These are phyloP conservation scores for Acanthurus tractus DNA, from an alignment of 2,797 vertebrate genomes.

Conservation along the genomic window DNA sequence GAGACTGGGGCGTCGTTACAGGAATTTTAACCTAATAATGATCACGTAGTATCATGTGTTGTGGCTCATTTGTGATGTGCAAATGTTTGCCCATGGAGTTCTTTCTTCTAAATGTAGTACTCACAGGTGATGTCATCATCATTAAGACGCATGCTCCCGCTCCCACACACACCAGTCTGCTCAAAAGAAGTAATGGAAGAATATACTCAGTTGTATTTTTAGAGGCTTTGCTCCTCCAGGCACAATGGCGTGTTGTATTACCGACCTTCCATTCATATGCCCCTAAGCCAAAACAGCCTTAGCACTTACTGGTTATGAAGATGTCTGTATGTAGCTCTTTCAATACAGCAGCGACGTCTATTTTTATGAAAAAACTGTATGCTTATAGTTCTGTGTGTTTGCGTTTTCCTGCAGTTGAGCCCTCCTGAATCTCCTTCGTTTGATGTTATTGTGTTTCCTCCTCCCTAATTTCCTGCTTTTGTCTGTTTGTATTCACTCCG, in stretches of 20 bases:
- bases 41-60: slow-evolving; percentile 16
- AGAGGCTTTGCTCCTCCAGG: slow-evolving; percentile 38
- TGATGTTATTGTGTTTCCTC: slow-evolving; percentile 64
- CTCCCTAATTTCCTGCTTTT: slow-evolving; percentile 63
- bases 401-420: slow-evolving; percentile 42
- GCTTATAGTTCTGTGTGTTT: slow-evolving; percentile 27
- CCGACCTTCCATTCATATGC: slow-evolving; percentile 29
- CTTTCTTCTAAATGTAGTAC: slow-evolving; percentile 41
- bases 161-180: slow-evolving; percentile 32
- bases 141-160: slow-evolving; percentile 48
- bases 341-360: slow-evolving; percentile 10
- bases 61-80: slow-evolving; percentile 13
- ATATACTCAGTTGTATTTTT: slow-evolving; percentile 52
- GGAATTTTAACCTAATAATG: slow-evolving; percentile 3
- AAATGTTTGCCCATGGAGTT: slow-evolving; percentile 29
- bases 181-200: slow-evolving; percentile 45
- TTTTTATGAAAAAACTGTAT: slow-evolving; percentile 17
- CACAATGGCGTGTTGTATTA: slow-evolving; percentile 49
- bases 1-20: neutral
- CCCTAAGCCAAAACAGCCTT: slow-evolving; percentile 33
- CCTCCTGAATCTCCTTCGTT: slow-evolving; percentile 43
- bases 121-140: slow-evolving; percentile 63
- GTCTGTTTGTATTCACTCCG: slow-evolving; percentile 61
- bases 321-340: slow-evolving; percentile 26
- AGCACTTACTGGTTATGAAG: slow-evolving; percentile 38